These are phyloP conservation scores for Mya arenaria DNA, from an alignment of 1,140 invertebrate species.

Conservation along the genomic window DNA sequence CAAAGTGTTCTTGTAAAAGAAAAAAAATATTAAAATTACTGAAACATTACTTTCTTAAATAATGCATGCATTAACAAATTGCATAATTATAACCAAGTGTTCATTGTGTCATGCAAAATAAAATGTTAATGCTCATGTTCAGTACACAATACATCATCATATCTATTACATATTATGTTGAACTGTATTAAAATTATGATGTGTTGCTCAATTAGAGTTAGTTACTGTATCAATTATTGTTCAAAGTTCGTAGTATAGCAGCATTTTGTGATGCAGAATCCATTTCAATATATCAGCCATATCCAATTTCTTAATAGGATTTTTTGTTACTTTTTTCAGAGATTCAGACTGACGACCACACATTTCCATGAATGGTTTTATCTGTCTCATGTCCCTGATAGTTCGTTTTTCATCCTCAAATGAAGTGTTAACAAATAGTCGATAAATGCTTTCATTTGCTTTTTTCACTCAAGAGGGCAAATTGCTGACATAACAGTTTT, in stretches of 20 bases:
- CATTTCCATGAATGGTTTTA: too few species aligned
- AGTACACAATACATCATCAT: too few species aligned
- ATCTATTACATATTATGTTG: too few species aligned
- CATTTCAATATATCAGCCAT: background rate
- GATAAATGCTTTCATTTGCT: conserved; percentile 24
- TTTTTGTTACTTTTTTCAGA: background rate
- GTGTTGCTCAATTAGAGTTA: background rate
- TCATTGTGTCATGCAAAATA: too few species aligned
- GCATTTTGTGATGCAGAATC: background rate
- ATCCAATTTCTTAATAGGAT: conserved; percentile 3
- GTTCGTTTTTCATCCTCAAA: too few species aligned
- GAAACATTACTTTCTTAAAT: too few species aligned
- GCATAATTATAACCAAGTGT: too few species aligned
- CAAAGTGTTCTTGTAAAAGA: too few species aligned
- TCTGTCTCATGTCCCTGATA: too few species aligned
- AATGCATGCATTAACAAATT: too few species aligned
- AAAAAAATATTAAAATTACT: too few species aligned
- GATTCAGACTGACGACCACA: background rate
- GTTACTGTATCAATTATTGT: background rate
- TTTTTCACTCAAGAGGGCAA: conserved; percentile 25
- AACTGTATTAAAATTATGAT: background rate
- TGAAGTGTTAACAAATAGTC: conserved; percentile 40
- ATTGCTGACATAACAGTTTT: conserved; percentile 13
- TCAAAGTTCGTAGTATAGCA: background rate
- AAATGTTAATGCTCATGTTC: too few species aligned